A percentile compares a stretch with the other conserved stretches of the same genome.
phyloP scores from a whole-genome alignment of 2,888 invertebrate genomes.

The Acrobasis repandana region DNA sequence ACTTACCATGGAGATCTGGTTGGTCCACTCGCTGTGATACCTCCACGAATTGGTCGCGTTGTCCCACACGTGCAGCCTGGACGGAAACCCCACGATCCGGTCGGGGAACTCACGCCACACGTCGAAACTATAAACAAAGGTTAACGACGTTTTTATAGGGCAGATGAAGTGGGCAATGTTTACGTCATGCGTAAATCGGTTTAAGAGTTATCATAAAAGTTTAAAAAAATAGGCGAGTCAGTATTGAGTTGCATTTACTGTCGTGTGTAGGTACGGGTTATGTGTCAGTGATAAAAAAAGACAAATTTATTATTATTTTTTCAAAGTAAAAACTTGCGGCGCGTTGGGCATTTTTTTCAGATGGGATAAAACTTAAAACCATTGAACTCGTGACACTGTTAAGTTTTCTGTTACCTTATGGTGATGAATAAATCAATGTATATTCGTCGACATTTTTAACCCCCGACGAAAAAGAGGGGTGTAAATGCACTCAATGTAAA shows the following conservation, averaged over 20 bases:
- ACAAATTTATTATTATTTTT: too few relatives aligned
- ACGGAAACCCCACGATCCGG: constrained; percentile 97
- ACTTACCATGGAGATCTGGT: constrained; percentile 95
- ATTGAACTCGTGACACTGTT: too few relatives aligned
- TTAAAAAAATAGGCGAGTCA: not conserved
- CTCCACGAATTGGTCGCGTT: constrained; percentile 93
- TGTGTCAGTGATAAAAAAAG: too few relatives aligned
- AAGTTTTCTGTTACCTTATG: too few relatives aligned
- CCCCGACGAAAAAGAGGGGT: too few relatives aligned
- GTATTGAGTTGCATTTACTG: not conserved
- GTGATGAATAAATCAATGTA: too few relatives aligned
- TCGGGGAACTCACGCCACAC: constrained; percentile 99
- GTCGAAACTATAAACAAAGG: constrained; percentile 82
- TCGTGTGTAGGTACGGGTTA: too few relatives aligned
- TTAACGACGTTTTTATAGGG: constrained; percentile 16
- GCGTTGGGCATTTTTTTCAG: too few relatives aligned
- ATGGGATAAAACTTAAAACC: too few relatives aligned
- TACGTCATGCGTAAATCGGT: constrained; percentile 8
- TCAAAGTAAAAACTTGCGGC: too few relatives aligned
- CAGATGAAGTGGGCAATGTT: constrained; percentile 17
- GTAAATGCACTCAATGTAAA: too few relatives aligned
- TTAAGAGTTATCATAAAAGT: not conserved
- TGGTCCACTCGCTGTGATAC: constrained; percentile 99
- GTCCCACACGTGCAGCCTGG: constrained; percentile 96
- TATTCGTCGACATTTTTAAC: too few relatives aligned